Base-by-base conservation (phyloP, 2,113 vertebrate genomes). In the Eupsittula cactorum region DNA sequence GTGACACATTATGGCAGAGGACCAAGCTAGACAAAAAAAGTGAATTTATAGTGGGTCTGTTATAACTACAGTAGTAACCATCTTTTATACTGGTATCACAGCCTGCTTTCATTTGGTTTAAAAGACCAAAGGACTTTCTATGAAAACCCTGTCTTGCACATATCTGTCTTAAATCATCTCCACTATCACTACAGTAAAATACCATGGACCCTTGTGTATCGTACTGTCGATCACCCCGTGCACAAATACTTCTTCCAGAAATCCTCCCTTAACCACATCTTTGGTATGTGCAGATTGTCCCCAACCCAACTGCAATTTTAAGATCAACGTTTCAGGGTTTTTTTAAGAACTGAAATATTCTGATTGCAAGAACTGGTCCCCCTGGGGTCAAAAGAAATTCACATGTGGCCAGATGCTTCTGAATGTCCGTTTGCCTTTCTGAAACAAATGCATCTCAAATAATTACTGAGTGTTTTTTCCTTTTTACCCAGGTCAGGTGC, bases 61-160 rank as follows among this genome's bases (percentile, higher is more conserved):
- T 73, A 79, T 42, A 68, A 91, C 71, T 85, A 29, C 59, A 82
- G 59, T 70, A 94, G 85, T 82, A 82, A 42, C 24, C 27, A 41
- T 82, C 18, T 71, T 90, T 94, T 86, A 79, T 69, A 11, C 82
- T 71, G n/a, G 8, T 80, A 44, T 90, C 63, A 77, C 59, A 80
- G 63, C 75, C 41, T 94, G 67, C 39, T 96, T 93, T 83, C 62
- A 80, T 81, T 90, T 83, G 82, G 46, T 65, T 92, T 88, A 16
- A 80, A 92, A 76, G 63, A 88, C 27, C 70, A 76, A 75, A 82
- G 71, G 28, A 28, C 73, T 88, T 88, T 53, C 49, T 65, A 31
- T 79, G 20, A 71, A 82, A 84, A 62, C 44, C 14, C 52, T 88
- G 71, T 42, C 67, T 87, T 90, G 20, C 24, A 17, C 31, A 15